Base-by-base conservation (phyloP, 2,888 invertebrate species). In the Archips xylosteana region DNA sequence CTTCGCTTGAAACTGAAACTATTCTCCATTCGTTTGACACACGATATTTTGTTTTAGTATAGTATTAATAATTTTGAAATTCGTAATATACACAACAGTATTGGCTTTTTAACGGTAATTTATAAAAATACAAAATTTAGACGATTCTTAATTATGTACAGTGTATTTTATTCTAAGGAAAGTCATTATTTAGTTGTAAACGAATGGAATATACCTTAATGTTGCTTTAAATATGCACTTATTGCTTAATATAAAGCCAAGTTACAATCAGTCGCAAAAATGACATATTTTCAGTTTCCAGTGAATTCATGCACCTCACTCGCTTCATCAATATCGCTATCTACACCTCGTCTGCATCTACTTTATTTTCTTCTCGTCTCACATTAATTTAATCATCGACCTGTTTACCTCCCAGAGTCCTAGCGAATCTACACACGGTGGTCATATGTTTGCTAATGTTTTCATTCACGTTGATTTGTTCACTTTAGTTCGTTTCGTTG, bases 341-440 rank as follows among this genome's bases (percentile, higher is more conserved):
- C 47, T 77, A 80, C 85, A 89, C 87, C 57, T 68, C 78, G 81
- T 82, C 62, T 75, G 82, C 82, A 85, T 77, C 75, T 68, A 77
- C 72, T 76, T 78, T 80, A 76, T 76, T 63, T 81, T 82, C 75
- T 74, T 78, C 75, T 85, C 83, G 76, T 79, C 78, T 39, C 54
- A 45, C 81, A 78, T 79, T 80, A 78, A 80, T 81, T 83, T 81
- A 77, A 77, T 78, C 82, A 83, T 84, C 81, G 80, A 80, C 85
- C 82, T 84, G 13, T 64, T 47, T 81, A 78, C 80, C 84, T 85
- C 85, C 87, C 84, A 62, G 91, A 91, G 92, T 92, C 92, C 91
- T 91, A 91, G 94, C 94, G 94, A 94, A 94, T 92, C 87, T 87
- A 94, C 89, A 92, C 92, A 93, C 93, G 94, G 94, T 94, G 92